Percentiles rank a stretch among this genome's conserved stretches.
Evolutionary conservation across 2,888 invertebrate species (phyloP).

Genomic region (Noctuana brunneofusca): DNA sequence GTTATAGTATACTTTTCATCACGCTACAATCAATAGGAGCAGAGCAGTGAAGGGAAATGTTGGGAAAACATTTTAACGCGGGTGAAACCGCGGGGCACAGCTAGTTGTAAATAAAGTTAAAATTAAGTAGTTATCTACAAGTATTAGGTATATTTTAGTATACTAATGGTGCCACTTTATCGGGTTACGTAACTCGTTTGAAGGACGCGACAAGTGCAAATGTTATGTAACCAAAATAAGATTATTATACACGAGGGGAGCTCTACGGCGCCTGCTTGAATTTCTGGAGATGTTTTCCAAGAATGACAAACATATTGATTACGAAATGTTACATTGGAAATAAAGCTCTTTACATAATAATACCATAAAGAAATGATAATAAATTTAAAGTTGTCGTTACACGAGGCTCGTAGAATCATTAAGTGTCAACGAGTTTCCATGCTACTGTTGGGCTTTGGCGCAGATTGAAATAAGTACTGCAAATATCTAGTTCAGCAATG

Average conservation of each 20-base stretch:
- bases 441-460: too few species aligned
- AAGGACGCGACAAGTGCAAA: constrained; percentile 56
- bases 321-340: constrained; percentile 48
- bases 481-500: too few species aligned
- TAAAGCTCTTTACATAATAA: constrained; percentile 52
- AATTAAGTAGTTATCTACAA: constrained; percentile 4
- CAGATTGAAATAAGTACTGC: too few species aligned
- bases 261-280: constrained; percentile 45
- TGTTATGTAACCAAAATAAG: constrained; percentile 49
- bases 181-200: constrained; percentile 45
- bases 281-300: constrained; percentile 47
- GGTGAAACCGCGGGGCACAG: not conserved
- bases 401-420: not conserved
- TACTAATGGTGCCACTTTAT: constrained; percentile 35
- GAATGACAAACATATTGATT: constrained; percentile 48
- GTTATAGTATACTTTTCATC: too few species aligned
- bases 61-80: too few species aligned
- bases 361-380: constrained; percentile 42
- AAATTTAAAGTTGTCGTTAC: not conserved
- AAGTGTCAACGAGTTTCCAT: too few species aligned
- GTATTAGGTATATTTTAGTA: constrained; percentile 20
- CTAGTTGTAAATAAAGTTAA: not conserved
- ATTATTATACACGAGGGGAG: constrained; percentile 46
- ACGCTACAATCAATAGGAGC: too few species aligned
- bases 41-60: too few species aligned